These are phyloP conservation scores for Atlantisia rogersi DNA, from an alignment of 2,113 vertebrate genomes.

Conservation along the genomic window DNA sequence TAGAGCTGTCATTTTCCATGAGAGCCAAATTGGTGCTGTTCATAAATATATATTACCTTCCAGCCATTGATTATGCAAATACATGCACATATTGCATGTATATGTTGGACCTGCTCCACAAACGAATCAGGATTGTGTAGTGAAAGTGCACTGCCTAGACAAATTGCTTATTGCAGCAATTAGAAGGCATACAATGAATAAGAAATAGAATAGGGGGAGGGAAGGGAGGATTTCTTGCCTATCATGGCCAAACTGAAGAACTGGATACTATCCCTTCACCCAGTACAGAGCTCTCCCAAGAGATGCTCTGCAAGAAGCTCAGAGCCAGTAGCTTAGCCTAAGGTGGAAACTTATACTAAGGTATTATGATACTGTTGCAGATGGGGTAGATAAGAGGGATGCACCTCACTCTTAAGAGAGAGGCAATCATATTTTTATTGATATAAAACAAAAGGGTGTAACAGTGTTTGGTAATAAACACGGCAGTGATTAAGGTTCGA, in stretches of 20 bases:
- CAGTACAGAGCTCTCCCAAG: neutral
- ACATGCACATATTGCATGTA: neutral
- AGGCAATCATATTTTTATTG: no score
- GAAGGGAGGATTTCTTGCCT: neutral
- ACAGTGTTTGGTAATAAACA: no score
- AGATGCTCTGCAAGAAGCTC: neutral
- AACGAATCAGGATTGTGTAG: neutral
- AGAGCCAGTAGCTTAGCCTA: neutral
- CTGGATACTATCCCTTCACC: neutral
- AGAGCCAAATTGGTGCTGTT: neutral
- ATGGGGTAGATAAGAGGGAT: no score
- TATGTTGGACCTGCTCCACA: neutral
- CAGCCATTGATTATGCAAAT: neutral
- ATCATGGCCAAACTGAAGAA: neutral
- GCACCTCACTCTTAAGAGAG: no score
- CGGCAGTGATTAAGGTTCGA: no score
- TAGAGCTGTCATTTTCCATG: neutral
- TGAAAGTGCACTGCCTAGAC: neutral
- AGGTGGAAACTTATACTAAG: neutral
- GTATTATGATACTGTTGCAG: neutral
- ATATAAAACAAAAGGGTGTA: no score
- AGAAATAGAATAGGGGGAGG: neutral
- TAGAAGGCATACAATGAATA: neutral
- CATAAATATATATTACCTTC: neutral
- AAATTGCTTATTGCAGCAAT: neutral